Conservation (phyloP, 1,140 invertebrate genomes). For the Ectropis grisescens region DNA sequence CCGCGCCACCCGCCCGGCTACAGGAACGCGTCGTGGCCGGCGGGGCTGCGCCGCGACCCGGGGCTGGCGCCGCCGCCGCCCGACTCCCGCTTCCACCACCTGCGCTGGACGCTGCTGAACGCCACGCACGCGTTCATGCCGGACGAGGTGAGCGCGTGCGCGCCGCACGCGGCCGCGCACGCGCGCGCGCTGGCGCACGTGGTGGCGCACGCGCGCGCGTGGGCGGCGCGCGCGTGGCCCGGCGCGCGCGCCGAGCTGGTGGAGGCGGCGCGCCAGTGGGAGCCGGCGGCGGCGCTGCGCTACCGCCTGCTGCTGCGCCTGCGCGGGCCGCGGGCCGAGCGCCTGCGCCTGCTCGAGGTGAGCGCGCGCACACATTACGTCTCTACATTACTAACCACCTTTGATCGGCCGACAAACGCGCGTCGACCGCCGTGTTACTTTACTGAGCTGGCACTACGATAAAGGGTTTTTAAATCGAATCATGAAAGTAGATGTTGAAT, state of each 20-base stretch:
- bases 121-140: slow-evolving; percentile 83
- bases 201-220: slow-evolving; percentile 10
- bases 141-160: slow-evolving; percentile 71
- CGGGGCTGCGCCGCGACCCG: slow-evolving; percentile 75
- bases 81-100: slow-evolving; percentile 82
- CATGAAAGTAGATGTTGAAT: no score
- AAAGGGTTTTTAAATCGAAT: no score
- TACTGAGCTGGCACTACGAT: no score
- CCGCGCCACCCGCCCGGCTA: slow-evolving; percentile 62
- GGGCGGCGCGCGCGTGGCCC: slow-evolving; percentile 11
- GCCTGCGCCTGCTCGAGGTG: not conserved
- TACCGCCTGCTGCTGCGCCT: slow-evolving; percentile 86
- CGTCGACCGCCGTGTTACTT: no score
- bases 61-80: slow-evolving; percentile 26
- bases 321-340: slow-evolving; percentile 8
- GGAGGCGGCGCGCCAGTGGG: slow-evolving; percentile 86
- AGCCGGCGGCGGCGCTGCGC: slow-evolving; percentile 89
- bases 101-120: slow-evolving; percentile 89
- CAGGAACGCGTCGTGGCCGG: slow-evolving; percentile 79
- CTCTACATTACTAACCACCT: not conserved
- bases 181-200: slow-evolving; percentile 10
- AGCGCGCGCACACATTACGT: not conserved
- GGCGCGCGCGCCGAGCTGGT: slow-evolving; percentile 58
- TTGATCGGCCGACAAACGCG: not conserved
- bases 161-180: slow-evolving; percentile 16